Percentiles rank a stretch among this genome's conserved stretches.
Evolutionary conservation across 2,797 vertebrate species (phyloP).

Genomic region (Harpagifer antarcticus): DNA sequence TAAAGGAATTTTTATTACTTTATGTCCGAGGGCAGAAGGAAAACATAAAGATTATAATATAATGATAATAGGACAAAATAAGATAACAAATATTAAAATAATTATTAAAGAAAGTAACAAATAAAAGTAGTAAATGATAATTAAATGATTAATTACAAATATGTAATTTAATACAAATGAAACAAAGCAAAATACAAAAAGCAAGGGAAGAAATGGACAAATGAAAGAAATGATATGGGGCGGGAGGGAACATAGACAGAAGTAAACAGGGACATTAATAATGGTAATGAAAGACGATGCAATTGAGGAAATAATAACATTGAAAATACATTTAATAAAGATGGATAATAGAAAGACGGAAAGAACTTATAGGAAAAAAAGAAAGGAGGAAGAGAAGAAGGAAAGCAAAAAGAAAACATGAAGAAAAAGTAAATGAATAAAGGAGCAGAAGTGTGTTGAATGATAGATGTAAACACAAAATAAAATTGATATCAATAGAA

Average conservation of each 20-base stretch:
- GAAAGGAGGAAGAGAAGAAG: background rate
- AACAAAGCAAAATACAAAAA: too few species aligned
- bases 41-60: background rate
- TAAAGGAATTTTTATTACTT: too few species aligned
- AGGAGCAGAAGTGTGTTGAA: background rate
- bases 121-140: background rate
- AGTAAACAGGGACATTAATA: background rate
- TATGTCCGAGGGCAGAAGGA: background rate
- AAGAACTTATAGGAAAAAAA: background rate
- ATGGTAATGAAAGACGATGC: background rate
- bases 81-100: rapidly evolving
- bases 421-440: background rate
- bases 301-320: background rate
- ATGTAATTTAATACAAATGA: too few species aligned
- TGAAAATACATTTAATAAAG: background rate
- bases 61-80: too few species aligned
- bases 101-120: background rate
- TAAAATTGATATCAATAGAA: background rate
- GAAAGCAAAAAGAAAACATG: background rate
- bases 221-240: background rate
- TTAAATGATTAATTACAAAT: background rate
- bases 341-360: background rate
- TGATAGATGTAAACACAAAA: background rate
- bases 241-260: background rate
- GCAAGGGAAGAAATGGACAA: too few species aligned